A percentile compares a stretch with the other conserved stretches of the same genome.
phyloP scores from a whole-genome alignment of 2,888 invertebrate species.

The Empis stercorea region DNA sequence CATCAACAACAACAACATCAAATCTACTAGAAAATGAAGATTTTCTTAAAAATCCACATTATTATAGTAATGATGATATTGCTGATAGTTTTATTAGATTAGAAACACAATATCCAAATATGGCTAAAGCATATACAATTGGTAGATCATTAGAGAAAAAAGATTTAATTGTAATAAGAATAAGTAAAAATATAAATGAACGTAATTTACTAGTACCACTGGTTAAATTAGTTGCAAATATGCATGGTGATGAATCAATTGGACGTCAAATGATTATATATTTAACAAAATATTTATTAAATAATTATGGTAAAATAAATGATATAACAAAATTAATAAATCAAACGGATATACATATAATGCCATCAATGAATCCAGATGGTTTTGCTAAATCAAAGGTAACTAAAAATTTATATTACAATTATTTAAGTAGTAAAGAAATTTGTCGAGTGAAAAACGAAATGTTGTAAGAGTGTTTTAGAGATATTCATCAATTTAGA shows the following conservation, averaged over 20 bases:
- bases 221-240: conserved; percentile 89
- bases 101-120: conserved; percentile 49
- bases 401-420: conserved; percentile 10
- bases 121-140: conserved; percentile 58
- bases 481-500: too few species aligned
- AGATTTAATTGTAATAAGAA: conserved; percentile 58
- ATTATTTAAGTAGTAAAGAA: too few species aligned
- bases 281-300: conserved; percentile 70
- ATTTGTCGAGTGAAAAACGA: too few species aligned
- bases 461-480: too few species aligned
- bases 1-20: too few species aligned
- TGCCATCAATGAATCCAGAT: conserved; percentile 97
- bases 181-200: conserved; percentile 36
- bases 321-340: conserved; percentile 68
- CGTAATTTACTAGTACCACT: conserved; percentile 58
- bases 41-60: conserved; percentile 46
- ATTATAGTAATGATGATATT: conserved; percentile 59
- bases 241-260: conserved; percentile 92
- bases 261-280: conserved; percentile 74
- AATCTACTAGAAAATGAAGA: conserved; percentile 38
- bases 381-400: conserved; percentile 78
- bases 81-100: conserved; percentile 49
- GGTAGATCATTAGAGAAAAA: conserved; percentile 76
- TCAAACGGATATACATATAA: conserved; percentile 79
- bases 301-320: conserved; percentile 55